Evolutionary conservation across 2,113 vertebrate genomes (phyloP).

Genomic region (Chunga burmeisteri): DNA sequence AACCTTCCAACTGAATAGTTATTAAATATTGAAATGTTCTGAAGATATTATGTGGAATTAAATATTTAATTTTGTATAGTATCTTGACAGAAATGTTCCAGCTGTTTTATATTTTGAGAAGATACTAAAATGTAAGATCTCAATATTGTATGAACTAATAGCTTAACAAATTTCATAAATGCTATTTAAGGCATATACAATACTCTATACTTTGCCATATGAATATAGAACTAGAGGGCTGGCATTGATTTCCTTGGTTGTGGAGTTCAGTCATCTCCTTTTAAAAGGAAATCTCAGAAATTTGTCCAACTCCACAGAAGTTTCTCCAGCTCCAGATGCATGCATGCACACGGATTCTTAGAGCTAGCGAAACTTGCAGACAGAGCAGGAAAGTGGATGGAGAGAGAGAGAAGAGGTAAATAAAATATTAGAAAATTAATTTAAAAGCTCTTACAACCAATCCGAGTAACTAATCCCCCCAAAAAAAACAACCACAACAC

Average conservation of each 20-base stretch:
- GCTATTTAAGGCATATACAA: not conserved
- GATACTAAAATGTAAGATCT: not conserved
- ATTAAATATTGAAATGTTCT: slow-evolving; percentile 47
- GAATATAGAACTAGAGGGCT: not conserved
- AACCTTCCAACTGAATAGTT: not conserved
- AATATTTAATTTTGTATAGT: slow-evolving; percentile 27
- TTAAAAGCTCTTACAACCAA: not conserved
- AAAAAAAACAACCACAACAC: too few relatives aligned
- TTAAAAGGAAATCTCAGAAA: not conserved
- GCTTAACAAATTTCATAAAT: not conserved
- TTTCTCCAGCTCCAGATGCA: not conserved
- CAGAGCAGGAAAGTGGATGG: not conserved
- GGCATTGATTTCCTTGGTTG: not conserved
- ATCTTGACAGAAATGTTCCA: not conserved
- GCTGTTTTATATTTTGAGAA: slow-evolving; percentile 12
- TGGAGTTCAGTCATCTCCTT: not conserved
- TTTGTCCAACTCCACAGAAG: not conserved
- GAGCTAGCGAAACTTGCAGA: not conserved
- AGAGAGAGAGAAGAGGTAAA: not conserved
- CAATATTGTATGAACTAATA: slow-evolving; percentile 3
- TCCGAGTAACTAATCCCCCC: not conserved
- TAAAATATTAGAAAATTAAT: not conserved
- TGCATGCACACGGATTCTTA: not conserved
- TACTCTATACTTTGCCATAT: not conserved
- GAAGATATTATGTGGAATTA: slow-evolving; percentile 16